phyloP scores from a whole-genome alignment of 2,797 vertebrate genomes.

The Melopsittacus undulatus region DNA sequence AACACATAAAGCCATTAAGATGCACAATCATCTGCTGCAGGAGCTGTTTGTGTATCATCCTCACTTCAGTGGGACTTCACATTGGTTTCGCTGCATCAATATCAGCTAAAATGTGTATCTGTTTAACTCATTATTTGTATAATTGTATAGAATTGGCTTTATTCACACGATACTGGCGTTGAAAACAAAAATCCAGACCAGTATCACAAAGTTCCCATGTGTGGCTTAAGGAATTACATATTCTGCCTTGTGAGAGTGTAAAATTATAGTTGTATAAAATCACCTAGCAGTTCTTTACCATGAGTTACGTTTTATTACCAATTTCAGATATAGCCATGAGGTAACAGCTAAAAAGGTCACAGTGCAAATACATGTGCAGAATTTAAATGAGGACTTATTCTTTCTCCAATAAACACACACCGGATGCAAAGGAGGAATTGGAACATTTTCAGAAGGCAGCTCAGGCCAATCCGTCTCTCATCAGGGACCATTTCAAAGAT shows the following conservation, averaged over 20 bases:
- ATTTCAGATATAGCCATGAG: constrained; percentile 52
- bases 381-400: constrained; percentile 56
- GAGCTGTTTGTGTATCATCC: background rate
- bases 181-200: constrained; percentile 20
- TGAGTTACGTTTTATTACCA: constrained; percentile 50
- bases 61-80: background rate
- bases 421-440: constrained; percentile 47
- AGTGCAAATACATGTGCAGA: constrained; percentile 28
- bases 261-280: constrained; percentile 60
- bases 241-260: constrained; percentile 49
- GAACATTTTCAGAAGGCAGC: constrained; percentile 26
- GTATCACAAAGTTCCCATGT: constrained; percentile 20
- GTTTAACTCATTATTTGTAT: constrained; percentile 45
- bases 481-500: constrained; percentile 51
- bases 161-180: background rate
- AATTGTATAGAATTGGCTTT: background rate
- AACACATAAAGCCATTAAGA: background rate
- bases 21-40: background rate
- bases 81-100: background rate
- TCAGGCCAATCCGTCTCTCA: constrained; percentile 11
- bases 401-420: constrained; percentile 54
- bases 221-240: constrained; percentile 49
- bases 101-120: background rate
- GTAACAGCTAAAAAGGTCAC: constrained; percentile 59
- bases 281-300: constrained; percentile 48